Evolutionary conservation across 2,888 invertebrate genomes (phyloP), one percentile per base, ranked within the genome.

Genomic region (Nymphalis polychloros): DNA sequence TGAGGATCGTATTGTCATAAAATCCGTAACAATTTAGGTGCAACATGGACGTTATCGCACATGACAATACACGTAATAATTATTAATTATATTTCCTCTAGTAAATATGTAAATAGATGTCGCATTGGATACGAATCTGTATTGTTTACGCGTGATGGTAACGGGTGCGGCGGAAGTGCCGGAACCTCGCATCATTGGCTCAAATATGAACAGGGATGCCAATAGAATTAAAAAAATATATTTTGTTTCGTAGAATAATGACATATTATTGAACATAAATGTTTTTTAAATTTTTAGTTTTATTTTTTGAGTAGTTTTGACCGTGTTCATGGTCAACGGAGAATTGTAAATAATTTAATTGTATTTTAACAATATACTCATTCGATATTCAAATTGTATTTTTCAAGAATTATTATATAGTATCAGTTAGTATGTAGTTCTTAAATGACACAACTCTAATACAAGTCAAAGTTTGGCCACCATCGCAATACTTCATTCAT

Each of bases 171-270:
- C 91, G 90, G 92, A 90, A 87, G 83, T 85, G 78, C 81, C 89
- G 92, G 92, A 91, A 88, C 86, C 87, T 82, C 91, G 92, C 91
- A 84, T 85, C 91, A 91, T 91, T 91, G 90, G 88, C 80, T 86
- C 80, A 79, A 80, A 79, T 79, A 83, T 79, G 35, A 57, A 77
- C 68, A 76, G 73, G 75, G 75, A 68, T 76, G 69, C 68, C 71
- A 70, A 67, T 61, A 52, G 52, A 50, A 59, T 59, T 46, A 49
- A 59, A 63, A 46, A 50, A 50, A 47, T 49, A 55, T 27, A 60
- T n/a, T 52, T 6, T 55, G 19, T 59, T 27, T 48, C 35, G 31
- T 41, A 41, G 10, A 41, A 41, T 8, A 4, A 41, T 41, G 41
- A 41, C 13, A 0, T 41, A 41, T 41, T 41, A 41, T 13, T 31